Evolutionary conservation across 2,797 vertebrate genomes (phyloP).

Genomic region (Spheniscus humboldti): DNA sequence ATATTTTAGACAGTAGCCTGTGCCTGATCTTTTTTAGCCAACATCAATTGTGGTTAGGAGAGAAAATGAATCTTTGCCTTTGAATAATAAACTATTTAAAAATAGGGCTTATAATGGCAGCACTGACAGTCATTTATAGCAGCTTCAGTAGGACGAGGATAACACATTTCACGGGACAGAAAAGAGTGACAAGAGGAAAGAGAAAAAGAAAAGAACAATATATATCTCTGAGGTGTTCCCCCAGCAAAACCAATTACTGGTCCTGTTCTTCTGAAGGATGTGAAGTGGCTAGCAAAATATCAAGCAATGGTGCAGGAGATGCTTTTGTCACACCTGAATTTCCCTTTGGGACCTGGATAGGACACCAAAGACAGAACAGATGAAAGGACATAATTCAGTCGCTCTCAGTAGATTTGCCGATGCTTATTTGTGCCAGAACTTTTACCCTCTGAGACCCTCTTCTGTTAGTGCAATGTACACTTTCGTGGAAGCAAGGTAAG

Average conservation of each 20-base stretch:
- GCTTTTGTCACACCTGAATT: conserved; percentile 33
- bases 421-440: not conserved
- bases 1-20: not conserved
- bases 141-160: not conserved
- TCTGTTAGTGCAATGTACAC: not conserved
- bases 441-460: not conserved
- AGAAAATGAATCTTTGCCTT: conserved; percentile 22
- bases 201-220: conserved; percentile 28
- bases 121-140: conserved; percentile 39
- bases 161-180: not conserved
- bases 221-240: conserved; percentile 55
- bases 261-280: not conserved
- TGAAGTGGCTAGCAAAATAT: not conserved
- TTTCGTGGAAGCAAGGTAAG: not conserved
- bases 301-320: not conserved
- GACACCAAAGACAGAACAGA: not conserved
- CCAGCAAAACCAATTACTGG: conserved; percentile 57
- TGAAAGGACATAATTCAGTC: not conserved
- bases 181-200: not conserved
- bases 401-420: not conserved
- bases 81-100: conserved; percentile 37
- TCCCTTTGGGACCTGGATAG: not conserved
- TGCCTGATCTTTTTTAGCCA: not conserved
- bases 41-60: not conserved
- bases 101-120: not conserved